Percentiles rank a stretch among this genome's conserved stretches.
Evolutionary conservation across 2,113 vertebrate genomes (phyloP).

Genomic region (Xenus cinereus): DNA sequence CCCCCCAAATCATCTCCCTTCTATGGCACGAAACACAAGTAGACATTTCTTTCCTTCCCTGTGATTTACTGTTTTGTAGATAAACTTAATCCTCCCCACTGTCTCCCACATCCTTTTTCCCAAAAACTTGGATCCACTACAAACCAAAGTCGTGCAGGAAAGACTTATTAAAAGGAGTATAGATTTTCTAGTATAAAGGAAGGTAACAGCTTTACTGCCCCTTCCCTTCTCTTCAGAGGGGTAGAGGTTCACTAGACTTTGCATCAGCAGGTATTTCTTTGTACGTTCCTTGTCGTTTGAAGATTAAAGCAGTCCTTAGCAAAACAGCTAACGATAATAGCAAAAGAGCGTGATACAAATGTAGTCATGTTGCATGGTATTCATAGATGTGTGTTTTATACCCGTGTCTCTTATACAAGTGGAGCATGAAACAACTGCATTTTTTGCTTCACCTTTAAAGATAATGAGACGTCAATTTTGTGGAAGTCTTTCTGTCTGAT

Average conservation of each 20-base stretch:
- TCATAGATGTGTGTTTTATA: background rate
- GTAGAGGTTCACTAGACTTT: background rate
- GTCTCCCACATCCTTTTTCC: background rate
- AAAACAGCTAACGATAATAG: background rate
- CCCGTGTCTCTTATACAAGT: background rate
- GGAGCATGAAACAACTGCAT: background rate
- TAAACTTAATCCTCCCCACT: background rate
- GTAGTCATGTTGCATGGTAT: background rate
- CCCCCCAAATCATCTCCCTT: background rate
- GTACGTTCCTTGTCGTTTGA: background rate
- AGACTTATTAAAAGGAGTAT: background rate
- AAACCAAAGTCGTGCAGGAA: background rate
- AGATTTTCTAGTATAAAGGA: background rate
- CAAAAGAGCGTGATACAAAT: background rate
- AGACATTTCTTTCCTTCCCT: slow-evolving; percentile 10
- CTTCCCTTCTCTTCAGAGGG: background rate
- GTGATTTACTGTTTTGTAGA: slow-evolving; percentile 32
- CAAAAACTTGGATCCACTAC: background rate
- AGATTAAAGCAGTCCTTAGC: slow-evolving; percentile 17
- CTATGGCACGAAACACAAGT: background rate
- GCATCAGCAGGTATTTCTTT: background rate
- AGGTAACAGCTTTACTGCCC: background rate
- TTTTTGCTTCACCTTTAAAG: background rate
- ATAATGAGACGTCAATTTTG: background rate
- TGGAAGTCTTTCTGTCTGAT: background rate